phyloP scores from a whole-genome alignment of 2,888 invertebrate genomes.

The Tipula confusa region DNA sequence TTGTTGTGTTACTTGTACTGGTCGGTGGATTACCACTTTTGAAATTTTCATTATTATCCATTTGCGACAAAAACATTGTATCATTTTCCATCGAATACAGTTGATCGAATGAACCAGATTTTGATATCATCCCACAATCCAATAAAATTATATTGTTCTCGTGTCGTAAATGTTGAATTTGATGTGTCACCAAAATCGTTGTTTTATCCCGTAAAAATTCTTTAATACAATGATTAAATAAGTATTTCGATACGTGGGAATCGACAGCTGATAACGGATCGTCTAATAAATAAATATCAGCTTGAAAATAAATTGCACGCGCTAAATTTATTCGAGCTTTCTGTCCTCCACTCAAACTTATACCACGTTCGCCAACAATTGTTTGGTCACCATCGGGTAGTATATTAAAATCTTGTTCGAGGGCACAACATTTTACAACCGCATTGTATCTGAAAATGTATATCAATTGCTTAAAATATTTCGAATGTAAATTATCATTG shows the following conservation, averaged over 20 bases:
- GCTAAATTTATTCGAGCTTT: constrained; percentile 76
- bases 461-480: background rate
- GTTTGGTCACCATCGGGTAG: constrained; percentile 74
- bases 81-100: background rate
- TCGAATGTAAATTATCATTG: background rate
- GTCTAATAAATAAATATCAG: constrained; percentile 64
- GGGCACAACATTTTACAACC: constrained; percentile 62
- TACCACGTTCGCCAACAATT: constrained; percentile 76
- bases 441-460: constrained; percentile 40
- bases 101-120: constrained; percentile 49
- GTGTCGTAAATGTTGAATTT: constrained; percentile 61
- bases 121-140: constrained; percentile 44
- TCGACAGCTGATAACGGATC: constrained; percentile 72
- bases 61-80: background rate
- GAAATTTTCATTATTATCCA: background rate
- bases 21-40: background rate
- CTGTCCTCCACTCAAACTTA: constrained; percentile 78
- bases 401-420: constrained; percentile 65
- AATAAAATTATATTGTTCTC: constrained; percentile 54
- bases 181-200: constrained; percentile 77
- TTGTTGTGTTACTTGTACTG: background rate
- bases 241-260: constrained; percentile 58
- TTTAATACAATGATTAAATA: constrained; percentile 61
- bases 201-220: constrained; percentile 59
- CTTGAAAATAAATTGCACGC: constrained; percentile 68